Conservation (phyloP, 2,113 vertebrate species). For the Hemiprocne comata region DNA sequence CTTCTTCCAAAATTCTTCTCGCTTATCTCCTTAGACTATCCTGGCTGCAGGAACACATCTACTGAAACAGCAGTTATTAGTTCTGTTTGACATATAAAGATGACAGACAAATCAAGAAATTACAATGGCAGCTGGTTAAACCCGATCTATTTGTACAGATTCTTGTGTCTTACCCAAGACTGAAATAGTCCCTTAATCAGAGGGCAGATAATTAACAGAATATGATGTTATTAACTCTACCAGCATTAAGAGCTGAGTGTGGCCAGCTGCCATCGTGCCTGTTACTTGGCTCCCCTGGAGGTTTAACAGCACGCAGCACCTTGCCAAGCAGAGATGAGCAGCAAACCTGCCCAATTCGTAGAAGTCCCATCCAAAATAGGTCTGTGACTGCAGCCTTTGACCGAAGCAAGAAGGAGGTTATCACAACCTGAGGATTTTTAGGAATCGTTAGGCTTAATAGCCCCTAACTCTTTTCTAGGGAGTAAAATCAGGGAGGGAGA, state of each 20-base stretch:
- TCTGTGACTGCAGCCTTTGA: neutral
- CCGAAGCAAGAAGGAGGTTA: neutral
- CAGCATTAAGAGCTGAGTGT: neutral
- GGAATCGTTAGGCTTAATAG: neutral
- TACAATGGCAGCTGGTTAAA: constrained; percentile 21
- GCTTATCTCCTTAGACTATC: constrained; percentile 13
- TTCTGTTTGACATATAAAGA: neutral
- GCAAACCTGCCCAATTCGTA: neutral
- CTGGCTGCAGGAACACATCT: neutral
- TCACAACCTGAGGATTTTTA: neutral
- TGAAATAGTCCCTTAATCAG: constrained; percentile 30
- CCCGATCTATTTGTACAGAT: neutral
- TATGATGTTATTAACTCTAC: neutral
- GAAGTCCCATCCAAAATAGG: neutral
- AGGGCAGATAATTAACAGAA: constrained; percentile 18
- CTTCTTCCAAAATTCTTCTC: constrained; percentile 34
- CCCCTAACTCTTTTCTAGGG: neutral
- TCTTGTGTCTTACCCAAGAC: constrained; percentile 15
- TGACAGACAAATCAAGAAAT: constrained; percentile 24
- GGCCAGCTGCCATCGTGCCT: neutral
- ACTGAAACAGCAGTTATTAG: constrained; percentile 36
- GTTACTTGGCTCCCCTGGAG: neutral
- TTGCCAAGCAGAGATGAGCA: neutral
- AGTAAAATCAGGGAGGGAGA: neutral
- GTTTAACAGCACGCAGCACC: accelerated